Base-by-base conservation (phyloP, 2,113 vertebrate genomes). In the Elephantulus edwardii region DNA sequence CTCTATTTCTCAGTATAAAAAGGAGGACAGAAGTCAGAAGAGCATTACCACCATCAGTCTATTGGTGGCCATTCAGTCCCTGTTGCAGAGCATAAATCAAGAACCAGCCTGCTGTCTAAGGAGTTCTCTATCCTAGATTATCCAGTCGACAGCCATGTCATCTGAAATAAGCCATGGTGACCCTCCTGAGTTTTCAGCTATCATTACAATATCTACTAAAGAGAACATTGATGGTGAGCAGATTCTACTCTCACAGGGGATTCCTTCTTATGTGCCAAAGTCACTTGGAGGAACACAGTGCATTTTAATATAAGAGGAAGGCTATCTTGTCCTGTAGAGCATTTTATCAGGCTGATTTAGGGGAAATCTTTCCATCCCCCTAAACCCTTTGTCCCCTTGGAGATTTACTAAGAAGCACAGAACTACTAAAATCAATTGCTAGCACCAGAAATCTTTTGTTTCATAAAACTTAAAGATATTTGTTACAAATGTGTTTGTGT, bases 361-460 rank as follows among this genome's bases (percentile, higher is more conserved):
- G 56, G 62, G 38, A 79, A 91, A 90, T 62, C 28, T 76, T 89
- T 83, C 62, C 58, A 92, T n/a, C 40, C 26, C 12, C 64, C 52
- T 46, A 91, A 48, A 40, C 12, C 54, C 44, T 75, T 79, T 76
- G 70, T 72, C 50, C 19, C 35, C 9, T 79, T 89, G 46, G 42
- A 92, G 88, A 95, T 93, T 91, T 86, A 91, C 75, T 44, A 62
- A 90, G 85, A 96, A 77, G 79, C 50, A 91, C 85, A 78, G 91
- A 96, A 96, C 71, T 91, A 87, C 88, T 93, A 82, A 96, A 95
- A 96, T 96, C 96, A 68, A 95, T 95, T 94, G 71, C 77, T 19
- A 83, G 44, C 40, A 90, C 68, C 50, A 97, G 90, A 96, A 97
- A 96, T 42, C 33, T 50, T 96, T 92, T 56, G 44, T 93, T 94